Conservation (phyloP, 2,113 vertebrate species). For the Peromyscus maniculatus region DNA sequence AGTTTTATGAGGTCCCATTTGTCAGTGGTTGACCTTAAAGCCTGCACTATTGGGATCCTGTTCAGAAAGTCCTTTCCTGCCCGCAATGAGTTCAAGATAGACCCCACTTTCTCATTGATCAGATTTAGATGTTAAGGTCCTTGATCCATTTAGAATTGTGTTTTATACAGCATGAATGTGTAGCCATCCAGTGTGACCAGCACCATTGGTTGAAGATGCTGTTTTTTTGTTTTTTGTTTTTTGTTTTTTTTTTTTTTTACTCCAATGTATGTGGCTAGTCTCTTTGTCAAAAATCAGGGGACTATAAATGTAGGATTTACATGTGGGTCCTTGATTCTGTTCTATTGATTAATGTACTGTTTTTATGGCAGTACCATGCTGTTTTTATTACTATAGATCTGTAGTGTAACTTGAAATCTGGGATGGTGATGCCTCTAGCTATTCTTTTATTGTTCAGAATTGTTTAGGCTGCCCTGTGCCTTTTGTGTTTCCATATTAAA, state of each 20-base stretch:
- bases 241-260: background rate
- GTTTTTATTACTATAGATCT: background rate
- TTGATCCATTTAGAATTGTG: background rate
- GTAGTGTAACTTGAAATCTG: background rate
- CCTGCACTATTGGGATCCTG: background rate
- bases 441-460: background rate
- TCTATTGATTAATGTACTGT: too few species aligned
- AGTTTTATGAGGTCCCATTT: background rate
- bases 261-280: background rate
- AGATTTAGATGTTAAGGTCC: background rate
- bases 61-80: background rate
- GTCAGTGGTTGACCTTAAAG: background rate
- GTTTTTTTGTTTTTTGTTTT: too few species aligned
- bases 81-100: background rate
- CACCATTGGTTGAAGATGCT: background rate
- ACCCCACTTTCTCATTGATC: background rate
- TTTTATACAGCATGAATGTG: background rate
- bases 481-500: background rate
- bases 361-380: background rate
- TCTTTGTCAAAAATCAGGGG: background rate
- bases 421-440: background rate
- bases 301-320: background rate
- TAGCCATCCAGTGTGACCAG: background rate
- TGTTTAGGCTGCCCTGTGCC: background rate
- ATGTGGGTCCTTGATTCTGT: background rate